Conservation (phyloP, 2,888 invertebrate genomes). For the Pachliopta kotzebuea region DNA sequence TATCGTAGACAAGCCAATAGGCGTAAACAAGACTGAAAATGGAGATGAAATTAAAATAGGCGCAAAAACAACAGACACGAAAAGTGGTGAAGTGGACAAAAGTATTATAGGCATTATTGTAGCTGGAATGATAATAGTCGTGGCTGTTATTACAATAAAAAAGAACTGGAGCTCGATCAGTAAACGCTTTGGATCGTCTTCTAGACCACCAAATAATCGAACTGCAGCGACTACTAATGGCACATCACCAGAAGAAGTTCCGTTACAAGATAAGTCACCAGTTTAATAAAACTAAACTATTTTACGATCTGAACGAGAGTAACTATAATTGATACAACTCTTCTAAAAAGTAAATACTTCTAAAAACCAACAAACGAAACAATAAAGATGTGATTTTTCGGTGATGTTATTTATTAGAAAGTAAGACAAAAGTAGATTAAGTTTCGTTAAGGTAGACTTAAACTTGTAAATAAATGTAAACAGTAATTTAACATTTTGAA, state of each 20-base stretch:
- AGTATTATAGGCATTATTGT: conserved; percentile 76
- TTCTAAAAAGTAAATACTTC: not conserved
- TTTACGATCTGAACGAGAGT: conserved; percentile 60
- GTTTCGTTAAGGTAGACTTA: conserved; percentile 37
- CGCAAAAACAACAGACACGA: conserved; percentile 53
- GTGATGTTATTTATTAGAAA: conserved; percentile 23
- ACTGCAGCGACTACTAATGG: conserved; percentile 52
- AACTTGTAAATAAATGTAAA: conserved; percentile 42
- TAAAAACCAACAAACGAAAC: not conserved
- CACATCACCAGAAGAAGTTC: conserved; percentile 65
- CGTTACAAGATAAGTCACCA: conserved; percentile 69
- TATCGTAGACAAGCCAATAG: conserved; percentile 36
- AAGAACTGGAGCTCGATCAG: conserved; percentile 79
- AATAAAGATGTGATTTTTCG: conserved; percentile 2
- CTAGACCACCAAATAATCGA: conserved; percentile 57
- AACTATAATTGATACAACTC: not conserved
- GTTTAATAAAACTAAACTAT: conserved; percentile 46
- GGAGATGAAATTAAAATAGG: conserved; percentile 53
- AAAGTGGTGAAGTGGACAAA: conserved; percentile 75
- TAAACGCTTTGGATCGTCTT: conserved; percentile 61
- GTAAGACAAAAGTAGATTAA: conserved; percentile 39
- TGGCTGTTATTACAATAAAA: conserved; percentile 76
- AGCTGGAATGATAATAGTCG: conserved; percentile 74
- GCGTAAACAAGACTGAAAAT: conserved; percentile 31
- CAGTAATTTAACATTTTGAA: conserved; percentile 32